Conservation (phyloP, 2,113 vertebrate genomes). For the Bufo bufo region DNA sequence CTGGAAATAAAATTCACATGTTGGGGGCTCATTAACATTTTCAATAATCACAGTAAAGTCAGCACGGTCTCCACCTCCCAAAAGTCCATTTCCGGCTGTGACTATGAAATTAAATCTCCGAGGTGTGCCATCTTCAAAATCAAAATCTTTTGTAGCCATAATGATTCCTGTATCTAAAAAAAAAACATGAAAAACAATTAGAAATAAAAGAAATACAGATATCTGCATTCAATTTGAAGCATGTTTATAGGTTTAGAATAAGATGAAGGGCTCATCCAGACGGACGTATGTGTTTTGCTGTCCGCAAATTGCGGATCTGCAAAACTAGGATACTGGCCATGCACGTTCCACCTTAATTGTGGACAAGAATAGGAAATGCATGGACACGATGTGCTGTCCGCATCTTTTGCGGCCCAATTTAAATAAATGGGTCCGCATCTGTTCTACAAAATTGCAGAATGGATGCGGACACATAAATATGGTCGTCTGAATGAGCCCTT, state of each 20-base stretch:
- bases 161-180: conserved; percentile 56
- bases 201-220: neutral
- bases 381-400: no score
- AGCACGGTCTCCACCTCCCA: neutral
- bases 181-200: neutral
- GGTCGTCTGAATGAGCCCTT: no score
- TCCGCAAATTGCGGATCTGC: no score
- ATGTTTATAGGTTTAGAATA: neutral
- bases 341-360: no score
- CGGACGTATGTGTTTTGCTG: no score
- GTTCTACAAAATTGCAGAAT: no score
- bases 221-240: neutral
- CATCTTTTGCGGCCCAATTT: no score
- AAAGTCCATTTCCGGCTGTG: conserved; percentile 15
- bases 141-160: conserved; percentile 57
- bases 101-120: conserved; percentile 41
- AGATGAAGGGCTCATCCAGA: neutral
- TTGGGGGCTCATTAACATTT: conserved; percentile 56
- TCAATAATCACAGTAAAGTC: conserved; percentile 60
- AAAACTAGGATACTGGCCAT: no score
- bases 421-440: no score
- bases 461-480: no score
- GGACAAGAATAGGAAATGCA: no score
- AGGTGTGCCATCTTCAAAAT: conserved; percentile 61
- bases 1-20: neutral